Base-by-base conservation (phyloP, 64 coral and sea anemone genomes). In the Orbicella faveolata region DNA sequence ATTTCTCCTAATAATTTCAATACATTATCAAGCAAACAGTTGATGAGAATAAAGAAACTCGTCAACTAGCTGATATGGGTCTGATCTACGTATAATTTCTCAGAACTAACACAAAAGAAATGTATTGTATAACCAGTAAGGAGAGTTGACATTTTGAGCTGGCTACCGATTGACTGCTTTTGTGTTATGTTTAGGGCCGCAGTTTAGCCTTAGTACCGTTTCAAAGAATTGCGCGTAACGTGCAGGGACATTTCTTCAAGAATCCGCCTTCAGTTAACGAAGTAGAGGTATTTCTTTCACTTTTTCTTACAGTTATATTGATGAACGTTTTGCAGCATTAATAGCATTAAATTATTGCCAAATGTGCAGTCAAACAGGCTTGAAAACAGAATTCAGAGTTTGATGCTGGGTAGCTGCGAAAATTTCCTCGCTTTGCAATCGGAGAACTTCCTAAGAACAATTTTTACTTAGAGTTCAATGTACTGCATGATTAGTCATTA, bases 241-340 rank as follows among this genome's bases (percentile, higher is more conserved):
- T 88, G 35, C 76, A 87, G 21, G 93, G 80, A 61, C 89, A 83
- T 77, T 95, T 90, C 55, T 90, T 91, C 41, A 87, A 95, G 48
- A 68, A 69, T 11, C 36, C 85, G 20, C 83, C 88, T 16, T 87
- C 75, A 4, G 52, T 63, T 2, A 74, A 34, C 69, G 81, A 94
- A 36, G 75, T 90, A 14, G 93, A 94, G 83, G 93, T 94, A 83
- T 52, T 6, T 65, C 65, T 84, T 20, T 23, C 1, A 84, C 9
- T 64, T 84, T 84, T n/a, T 55, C 65, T 4, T 64, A 21, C 2
- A 25, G 18, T 55, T 57, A 65, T 63, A 15, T n/a, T 23, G 26
- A 77, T 34, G 34, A 89, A 48, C 44, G 0, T 6, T 48, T 48
- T 48, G 44, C 44, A 48, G 7, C 44, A 48, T 48, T 48, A 6